phyloP scores from a whole-genome alignment of 2,113 vertebrate species.

The Cryptotis parvus region DNA sequence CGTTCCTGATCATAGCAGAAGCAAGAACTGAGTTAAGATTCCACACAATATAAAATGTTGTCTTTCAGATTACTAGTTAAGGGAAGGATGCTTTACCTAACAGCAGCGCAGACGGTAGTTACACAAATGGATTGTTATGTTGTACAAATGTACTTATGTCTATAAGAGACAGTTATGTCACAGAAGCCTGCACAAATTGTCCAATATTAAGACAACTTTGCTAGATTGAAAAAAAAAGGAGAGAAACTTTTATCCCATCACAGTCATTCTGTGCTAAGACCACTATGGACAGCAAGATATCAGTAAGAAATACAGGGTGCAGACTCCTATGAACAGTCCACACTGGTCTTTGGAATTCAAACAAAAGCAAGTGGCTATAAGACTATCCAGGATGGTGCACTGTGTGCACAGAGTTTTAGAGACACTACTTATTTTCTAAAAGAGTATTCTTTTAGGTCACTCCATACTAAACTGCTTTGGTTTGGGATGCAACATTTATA shows the following conservation, averaged over 20 bases:
- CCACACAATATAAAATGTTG: neutral
- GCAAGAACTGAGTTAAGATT: neutral
- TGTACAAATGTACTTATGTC: neutral
- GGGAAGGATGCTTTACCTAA: neutral
- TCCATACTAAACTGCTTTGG: neutral
- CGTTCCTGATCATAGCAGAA: neutral
- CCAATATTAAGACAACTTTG: conserved; percentile 47
- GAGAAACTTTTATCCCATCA: neutral
- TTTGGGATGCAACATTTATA: neutral
- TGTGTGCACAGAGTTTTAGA: neutral
- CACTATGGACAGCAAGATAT: neutral
- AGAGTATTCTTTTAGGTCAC: neutral
- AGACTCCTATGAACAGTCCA: no score
- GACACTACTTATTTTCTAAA: neutral
- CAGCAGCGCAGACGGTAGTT: neutral
- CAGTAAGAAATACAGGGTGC: neutral
- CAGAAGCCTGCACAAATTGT: neutral
- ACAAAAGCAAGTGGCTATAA: no score
- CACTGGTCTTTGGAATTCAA: no score
- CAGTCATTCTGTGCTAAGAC: neutral
- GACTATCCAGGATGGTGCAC: neutral
- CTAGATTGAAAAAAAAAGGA: neutral
- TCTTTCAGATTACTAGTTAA: neutral
- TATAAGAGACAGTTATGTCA: neutral
- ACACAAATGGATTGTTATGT: neutral